Evolutionary conservation across 2,888 invertebrate genomes (phyloP).

Genomic region (Patella pellucida): DNA sequence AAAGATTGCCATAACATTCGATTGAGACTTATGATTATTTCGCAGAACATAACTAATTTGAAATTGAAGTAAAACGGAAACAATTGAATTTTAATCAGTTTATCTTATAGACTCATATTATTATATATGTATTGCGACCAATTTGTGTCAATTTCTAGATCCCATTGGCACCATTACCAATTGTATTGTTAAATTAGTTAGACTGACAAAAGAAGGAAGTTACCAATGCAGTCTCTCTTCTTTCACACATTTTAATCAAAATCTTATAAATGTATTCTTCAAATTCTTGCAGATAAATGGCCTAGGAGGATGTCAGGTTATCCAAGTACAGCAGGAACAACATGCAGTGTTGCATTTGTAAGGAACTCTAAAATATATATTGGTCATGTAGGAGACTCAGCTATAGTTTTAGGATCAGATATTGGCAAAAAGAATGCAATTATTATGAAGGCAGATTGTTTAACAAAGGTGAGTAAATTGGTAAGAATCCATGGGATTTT

Average conservation of each 20-base stretch:
- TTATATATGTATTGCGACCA: too few relatives aligned
- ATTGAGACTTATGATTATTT: too few relatives aligned
- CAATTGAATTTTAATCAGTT: too few relatives aligned
- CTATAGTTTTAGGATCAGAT: slow-evolving; percentile 88
- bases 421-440: slow-evolving; percentile 41
- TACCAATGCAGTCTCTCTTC: not conserved
- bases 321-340: slow-evolving; percentile 97
- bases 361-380: slow-evolving; percentile 91
- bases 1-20: too few relatives aligned
- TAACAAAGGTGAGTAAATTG: slow-evolving; percentile 55
- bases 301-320: slow-evolving; percentile 94
- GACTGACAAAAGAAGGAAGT: not conserved
- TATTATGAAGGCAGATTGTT: slow-evolving; percentile 42
- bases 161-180: too few relatives aligned
- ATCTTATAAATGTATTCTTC: slow-evolving; percentile 4
- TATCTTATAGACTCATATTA: too few relatives aligned
- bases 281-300: slow-evolving; percentile 81
- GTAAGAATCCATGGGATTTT: too few relatives aligned
- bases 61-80: too few relatives aligned
- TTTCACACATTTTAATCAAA: not conserved
- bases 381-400: slow-evolving; percentile 99
- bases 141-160: too few relatives aligned
- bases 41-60: too few relatives aligned
- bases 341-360: slow-evolving; percentile 95
- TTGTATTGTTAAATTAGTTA: not conserved